A percentile compares a stretch with the other conserved stretches of the same genome.
These are phyloP conservation scores for Agapostemon virescens DNA, from an alignment of 2,888 invertebrate genomes.

Conservation along the genomic window DNA sequence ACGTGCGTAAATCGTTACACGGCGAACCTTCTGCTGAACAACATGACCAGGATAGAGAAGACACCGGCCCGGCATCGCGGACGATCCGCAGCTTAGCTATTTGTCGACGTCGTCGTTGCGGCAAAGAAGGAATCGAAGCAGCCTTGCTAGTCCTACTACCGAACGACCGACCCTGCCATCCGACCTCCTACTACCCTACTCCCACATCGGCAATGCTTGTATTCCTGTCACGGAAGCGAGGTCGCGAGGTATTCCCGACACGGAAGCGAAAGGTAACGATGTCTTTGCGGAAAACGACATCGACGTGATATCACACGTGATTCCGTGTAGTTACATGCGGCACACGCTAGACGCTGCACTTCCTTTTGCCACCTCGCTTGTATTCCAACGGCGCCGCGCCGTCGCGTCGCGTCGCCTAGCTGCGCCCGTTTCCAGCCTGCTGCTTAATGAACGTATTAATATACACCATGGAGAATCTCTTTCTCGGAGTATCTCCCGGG, in stretches of 20 bases:
- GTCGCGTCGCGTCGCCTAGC: background rate
- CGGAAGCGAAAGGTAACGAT: slow-evolving; percentile 61
- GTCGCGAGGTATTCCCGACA: slow-evolving; percentile 59
- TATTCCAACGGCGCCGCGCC: slow-evolving; percentile 3
- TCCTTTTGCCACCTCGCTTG: slow-evolving; percentile 20
- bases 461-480: background rate
- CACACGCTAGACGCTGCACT: slow-evolving; percentile 20
- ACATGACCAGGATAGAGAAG: background rate
- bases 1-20: slow-evolving; percentile 52
- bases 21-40: background rate
- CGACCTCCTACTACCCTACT: background rate
- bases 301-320: slow-evolving; percentile 57
- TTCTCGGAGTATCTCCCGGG: background rate
- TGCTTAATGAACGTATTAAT: slow-evolving; percentile 28
- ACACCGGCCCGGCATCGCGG: background rate
- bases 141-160: slow-evolving; percentile 7
- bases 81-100: slow-evolving; percentile 44
- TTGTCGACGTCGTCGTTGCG: slow-evolving; percentile 50
- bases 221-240: slow-evolving; percentile 60
- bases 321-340: slow-evolving; percentile 51
- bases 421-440: background rate
- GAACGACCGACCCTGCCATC: background rate
- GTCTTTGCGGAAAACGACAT: slow-evolving; percentile 58
- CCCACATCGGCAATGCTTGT: background rate
- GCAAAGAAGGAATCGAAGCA: slow-evolving; percentile 43